Evolutionary conservation across 2,113 vertebrate species (phyloP).

Genomic region (Otocyon megalotis): DNA sequence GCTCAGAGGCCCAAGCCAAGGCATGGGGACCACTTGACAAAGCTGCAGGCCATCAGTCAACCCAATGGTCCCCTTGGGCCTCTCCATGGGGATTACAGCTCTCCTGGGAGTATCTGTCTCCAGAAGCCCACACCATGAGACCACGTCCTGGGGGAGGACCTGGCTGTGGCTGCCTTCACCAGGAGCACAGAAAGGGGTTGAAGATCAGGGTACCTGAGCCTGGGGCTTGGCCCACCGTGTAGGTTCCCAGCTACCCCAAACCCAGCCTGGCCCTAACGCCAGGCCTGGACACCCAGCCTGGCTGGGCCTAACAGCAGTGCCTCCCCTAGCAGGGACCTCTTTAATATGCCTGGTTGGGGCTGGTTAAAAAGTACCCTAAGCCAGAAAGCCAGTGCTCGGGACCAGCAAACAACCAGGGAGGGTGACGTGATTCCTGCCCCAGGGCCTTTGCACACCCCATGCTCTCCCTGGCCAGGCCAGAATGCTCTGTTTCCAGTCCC

Average conservation of each 20-base stretch:
- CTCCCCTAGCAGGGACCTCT: fast-evolving
- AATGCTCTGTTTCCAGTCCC: fast-evolving
- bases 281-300: fast-evolving
- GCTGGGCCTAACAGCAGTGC: fast-evolving
- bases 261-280: no score
- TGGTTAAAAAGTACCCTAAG: no score
- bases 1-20: not conserved
- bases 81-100: fast-evolving
- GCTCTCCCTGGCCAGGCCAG: fast-evolving
- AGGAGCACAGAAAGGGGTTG: not conserved
- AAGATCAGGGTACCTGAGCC: not conserved
- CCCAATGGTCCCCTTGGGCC: fast-evolving
- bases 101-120: no score
- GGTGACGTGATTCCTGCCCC: fast-evolving
- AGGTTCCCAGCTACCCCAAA: fast-evolving
- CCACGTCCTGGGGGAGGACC: not conserved
- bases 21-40: fast-evolving
- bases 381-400: not conserved
- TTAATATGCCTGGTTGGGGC: not conserved
- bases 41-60: fast-evolving
- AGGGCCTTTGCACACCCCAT: fast-evolving
- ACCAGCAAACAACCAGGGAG: not conserved
- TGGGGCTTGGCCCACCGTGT: not conserved
- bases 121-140: fast-evolving
- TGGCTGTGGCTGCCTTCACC: not conserved